Conservation (phyloP, 2,888 invertebrate genomes). For the Rhynchonema sp. region DNA sequence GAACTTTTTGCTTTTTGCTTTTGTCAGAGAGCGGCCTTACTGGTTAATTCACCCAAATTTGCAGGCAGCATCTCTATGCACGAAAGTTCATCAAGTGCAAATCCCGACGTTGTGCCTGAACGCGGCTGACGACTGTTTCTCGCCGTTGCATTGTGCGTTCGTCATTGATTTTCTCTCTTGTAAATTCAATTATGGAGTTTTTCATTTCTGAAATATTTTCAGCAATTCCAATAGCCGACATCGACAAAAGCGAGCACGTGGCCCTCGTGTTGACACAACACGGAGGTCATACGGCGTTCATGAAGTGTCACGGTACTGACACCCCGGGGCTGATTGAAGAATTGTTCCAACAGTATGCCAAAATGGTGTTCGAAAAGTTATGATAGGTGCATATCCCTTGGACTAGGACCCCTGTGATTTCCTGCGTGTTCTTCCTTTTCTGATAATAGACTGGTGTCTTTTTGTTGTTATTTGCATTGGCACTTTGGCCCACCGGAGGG, state of each 20-base stretch:
- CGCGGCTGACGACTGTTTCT: conserved; percentile 73
- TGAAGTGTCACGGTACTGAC: conserved; percentile 30
- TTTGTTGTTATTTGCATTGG: too few relatives aligned
- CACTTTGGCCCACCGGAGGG: too few relatives aligned
- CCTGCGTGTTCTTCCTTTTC: too few relatives aligned
- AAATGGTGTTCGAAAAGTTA: conserved; percentile 14
- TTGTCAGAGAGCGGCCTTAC: too few relatives aligned
- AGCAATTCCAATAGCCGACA: conserved; percentile 31
- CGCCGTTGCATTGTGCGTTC: conserved; percentile 37
- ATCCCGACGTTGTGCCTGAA: conserved; percentile 60
- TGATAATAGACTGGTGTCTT: too few relatives aligned
- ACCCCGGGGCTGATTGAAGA: conserved; percentile 15
- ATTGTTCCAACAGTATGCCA: conserved; percentile 14
- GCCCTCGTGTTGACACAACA: conserved; percentile 30
- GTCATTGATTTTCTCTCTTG: too few relatives aligned
- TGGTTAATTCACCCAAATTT: too few relatives aligned
- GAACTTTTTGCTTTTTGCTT: too few relatives aligned
- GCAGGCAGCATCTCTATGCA: neutral
- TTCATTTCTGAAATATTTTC: too few relatives aligned
- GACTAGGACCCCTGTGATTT: too few relatives aligned
- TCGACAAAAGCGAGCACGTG: conserved; percentile 27
- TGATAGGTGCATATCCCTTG: too few relatives aligned
- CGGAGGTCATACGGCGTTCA: conserved; percentile 35
- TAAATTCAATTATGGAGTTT: too few relatives aligned
- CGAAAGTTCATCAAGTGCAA: conserved; percentile 38